Evolutionary conservation across 1,140 invertebrate species (phyloP).

Genomic region (Brachionus sp.): DNA sequence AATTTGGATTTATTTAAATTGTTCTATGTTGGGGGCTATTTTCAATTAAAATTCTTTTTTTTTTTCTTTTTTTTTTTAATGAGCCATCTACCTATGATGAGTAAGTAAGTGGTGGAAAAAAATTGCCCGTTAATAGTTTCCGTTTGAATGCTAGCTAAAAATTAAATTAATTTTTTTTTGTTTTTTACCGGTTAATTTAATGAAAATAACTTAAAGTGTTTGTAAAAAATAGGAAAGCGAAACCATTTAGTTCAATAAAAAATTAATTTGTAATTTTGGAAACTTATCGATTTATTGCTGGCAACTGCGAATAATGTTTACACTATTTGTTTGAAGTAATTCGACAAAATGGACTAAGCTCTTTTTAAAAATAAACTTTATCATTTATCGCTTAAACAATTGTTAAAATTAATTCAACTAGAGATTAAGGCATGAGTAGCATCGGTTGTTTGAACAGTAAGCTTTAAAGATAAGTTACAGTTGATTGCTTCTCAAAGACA

Average conservation of each 20-base stretch:
- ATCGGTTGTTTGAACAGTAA: background rate
- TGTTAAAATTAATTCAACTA: constrained; percentile 3
- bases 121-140: background rate
- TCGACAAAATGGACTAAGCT: background rate
- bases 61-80: background rate
- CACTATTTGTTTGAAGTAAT: background rate
- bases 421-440: constrained; percentile 13
- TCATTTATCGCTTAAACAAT: constrained; percentile 37
- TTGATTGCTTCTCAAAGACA: constrained; percentile 16
- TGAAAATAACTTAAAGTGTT: constrained; percentile 17
- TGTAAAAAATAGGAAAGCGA: background rate
- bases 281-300: constrained; percentile 36
- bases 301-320: constrained; percentile 7
- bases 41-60: constrained; percentile 40
- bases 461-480: constrained; percentile 31
- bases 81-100: background rate
- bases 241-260: background rate
- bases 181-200: constrained; percentile 32
- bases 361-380: constrained; percentile 2
- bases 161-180: constrained; percentile 24
- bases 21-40: background rate
- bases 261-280: constrained; percentile 28
- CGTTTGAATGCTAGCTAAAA: constrained; percentile 27
- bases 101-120: background rate
- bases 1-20: background rate